Percentiles rank a stretch among this genome's conserved stretches.
Conservation (phyloP, 1,140 invertebrate genomes). For the Aleiodes sp. region DNA sequence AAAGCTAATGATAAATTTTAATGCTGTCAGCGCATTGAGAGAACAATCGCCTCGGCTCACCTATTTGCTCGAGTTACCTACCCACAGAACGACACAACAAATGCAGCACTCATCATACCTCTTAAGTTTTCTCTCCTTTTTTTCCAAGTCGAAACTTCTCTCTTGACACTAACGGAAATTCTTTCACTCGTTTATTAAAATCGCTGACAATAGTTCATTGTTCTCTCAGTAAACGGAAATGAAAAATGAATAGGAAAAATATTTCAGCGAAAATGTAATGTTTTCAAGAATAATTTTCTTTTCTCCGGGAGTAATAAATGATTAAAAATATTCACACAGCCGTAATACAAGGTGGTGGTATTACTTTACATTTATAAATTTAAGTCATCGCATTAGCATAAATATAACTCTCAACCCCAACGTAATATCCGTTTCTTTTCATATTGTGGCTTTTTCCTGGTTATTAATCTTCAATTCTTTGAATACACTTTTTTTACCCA, state of each 20-base stretch:
- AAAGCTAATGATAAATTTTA: not conserved
- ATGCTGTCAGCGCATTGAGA: not conserved
- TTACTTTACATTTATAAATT: not conserved
- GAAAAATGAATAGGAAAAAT: not conserved
- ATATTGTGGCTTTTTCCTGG: not conserved
- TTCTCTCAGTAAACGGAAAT: not conserved
- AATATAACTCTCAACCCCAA: not conserved
- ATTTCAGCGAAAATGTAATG: not conserved
- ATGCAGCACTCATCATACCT: not conserved
- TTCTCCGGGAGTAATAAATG: not conserved
- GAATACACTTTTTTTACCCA: no score
- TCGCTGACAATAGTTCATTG: slow-evolving; percentile 14
- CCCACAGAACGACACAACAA: not conserved
- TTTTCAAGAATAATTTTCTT: not conserved
- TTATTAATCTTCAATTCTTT: no score
- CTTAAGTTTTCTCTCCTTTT: not conserved
- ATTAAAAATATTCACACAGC: not conserved
- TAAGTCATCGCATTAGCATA: not conserved
- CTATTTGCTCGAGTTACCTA: not conserved
- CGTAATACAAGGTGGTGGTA: not conserved
- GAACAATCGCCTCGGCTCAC: not conserved
- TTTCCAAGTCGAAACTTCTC: not conserved
- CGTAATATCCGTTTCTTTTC: not conserved
- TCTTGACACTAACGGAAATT: slow-evolving; percentile 12
- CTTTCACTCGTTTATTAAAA: slow-evolving; percentile 12